These are phyloP conservation scores for Cephonodes hylas DNA, from an alignment of 2,888 invertebrate species.

Conservation along the genomic window DNA sequence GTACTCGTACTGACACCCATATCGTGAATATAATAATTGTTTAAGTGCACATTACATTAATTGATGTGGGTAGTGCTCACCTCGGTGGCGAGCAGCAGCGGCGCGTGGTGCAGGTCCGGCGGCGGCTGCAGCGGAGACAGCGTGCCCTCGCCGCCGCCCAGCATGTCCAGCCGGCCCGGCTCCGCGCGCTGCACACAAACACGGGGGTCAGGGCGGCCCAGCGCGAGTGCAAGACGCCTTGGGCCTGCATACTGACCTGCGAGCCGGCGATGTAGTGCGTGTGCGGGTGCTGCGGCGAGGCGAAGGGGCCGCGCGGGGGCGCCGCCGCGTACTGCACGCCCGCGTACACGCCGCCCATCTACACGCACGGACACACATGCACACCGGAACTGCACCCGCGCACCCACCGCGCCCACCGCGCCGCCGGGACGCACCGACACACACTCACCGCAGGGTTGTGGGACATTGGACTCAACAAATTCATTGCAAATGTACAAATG, in stretches of 20 bases:
- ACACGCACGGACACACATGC: conserved; percentile 17
- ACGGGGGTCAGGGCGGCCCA: not conserved
- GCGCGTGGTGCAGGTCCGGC: conserved; percentile 63
- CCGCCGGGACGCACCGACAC: not conserved
- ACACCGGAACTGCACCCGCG: not conserved
- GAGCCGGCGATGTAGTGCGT: conserved; percentile 63
- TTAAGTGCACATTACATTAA: no score
- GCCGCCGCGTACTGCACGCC: conserved; percentile 64
- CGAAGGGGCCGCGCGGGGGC: conserved; percentile 64
- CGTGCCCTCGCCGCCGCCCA: conserved; percentile 53
- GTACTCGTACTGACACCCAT: no score
- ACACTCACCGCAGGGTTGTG: not conserved
- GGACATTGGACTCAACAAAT: no score
- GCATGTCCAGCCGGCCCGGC: conserved; percentile 56
- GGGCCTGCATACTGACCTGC: conserved; percentile 51
- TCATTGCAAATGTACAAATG: no score
- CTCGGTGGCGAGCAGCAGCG: conserved; percentile 63
- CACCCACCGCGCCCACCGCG: not conserved
- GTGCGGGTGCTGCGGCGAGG: conserved; percentile 62
- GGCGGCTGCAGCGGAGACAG: conserved; percentile 58
- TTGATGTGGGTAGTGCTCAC: conserved; percentile 33
- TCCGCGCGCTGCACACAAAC: conserved; percentile 52
- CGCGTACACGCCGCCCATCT: conserved; percentile 76
- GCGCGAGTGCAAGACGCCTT: no score
- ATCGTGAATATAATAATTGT: no score